Evolutionary conservation across 2,888 invertebrate genomes (phyloP), one percentile per base, ranked within the genome.

Genomic region (Germaria angustata): DNA sequence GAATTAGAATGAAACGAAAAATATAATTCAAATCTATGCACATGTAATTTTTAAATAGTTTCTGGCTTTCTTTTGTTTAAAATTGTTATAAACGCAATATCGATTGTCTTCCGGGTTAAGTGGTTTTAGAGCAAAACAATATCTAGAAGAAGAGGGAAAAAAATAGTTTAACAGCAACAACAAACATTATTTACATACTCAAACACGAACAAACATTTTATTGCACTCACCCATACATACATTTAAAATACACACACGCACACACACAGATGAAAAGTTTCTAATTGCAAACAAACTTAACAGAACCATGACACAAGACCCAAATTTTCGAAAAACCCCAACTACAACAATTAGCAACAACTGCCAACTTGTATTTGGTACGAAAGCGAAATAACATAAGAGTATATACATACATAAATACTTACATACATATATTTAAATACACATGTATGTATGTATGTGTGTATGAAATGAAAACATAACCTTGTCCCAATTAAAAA

Each of bases 41-140:
- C 41, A 76, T 39, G 41, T 15, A 68, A 51, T 69, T 68, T 61
- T 28, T 24, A 41, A 49, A 49, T 59, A 39, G 20, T 72, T 55
- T 71, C 36, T 53, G 51, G 49, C 46, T 65, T 66, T 66, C 75
- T 73, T 75, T 73, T 66, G 61, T 81, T 73, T 68, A 61, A 53
- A 73, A 34, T 63, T 65, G 49, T 69, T 75, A 28, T 46, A 61
- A 77, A 51, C 39, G 77, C 71, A 76, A 66, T 75, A 82, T 82
- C 79, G 81, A 82, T 82, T 82, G 75, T 76, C 75, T 82, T 82
- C 82, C 82, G 82, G 79, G 82, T 82, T 82, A 79, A 76, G 79
- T 79, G 79, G 82, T 82, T 82, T 82, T 75, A 72, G 5, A 28
- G 69, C 63, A 63, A 73, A 68, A 65, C 39, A 77, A 71, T 61